phyloP scores from a whole-genome alignment of 2,113 vertebrate species.

The Ibidorhyncha struthersii region DNA sequence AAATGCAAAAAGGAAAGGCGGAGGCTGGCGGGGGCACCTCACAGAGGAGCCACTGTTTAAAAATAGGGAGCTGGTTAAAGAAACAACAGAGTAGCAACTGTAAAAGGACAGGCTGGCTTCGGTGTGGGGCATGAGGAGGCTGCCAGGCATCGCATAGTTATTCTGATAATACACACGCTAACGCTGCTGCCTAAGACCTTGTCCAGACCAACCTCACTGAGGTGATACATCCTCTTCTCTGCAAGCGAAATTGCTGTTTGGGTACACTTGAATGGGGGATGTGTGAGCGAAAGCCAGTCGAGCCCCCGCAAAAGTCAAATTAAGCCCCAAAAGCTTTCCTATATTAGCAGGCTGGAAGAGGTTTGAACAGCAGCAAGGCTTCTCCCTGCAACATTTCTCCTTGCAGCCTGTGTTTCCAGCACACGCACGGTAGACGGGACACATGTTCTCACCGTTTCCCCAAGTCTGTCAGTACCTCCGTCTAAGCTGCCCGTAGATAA shows the following conservation, averaged over 20 bases:
- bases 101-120: neutral
- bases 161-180: neutral
- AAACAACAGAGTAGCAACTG: neutral
- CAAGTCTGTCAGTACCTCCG: neutral
- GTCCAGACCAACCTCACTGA: neutral
- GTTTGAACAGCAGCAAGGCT: neutral
- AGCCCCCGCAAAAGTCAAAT: neutral
- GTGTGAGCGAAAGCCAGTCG: neutral
- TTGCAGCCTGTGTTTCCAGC: neutral
- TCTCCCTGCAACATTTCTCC: neutral
- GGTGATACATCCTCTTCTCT: neutral
- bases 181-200: neutral
- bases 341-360: neutral
- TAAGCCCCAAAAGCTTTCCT: neutral
- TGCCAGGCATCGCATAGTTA: neutral
- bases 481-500: neutral
- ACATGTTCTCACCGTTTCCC: neutral
- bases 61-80: slow-evolving; percentile 26
- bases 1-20: neutral
- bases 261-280: neutral
- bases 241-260: neutral
- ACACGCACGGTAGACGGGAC: neutral
- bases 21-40: neutral
- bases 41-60: slow-evolving; percentile 37
- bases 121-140: neutral